A percentile compares a stretch with the other conserved stretches of the same genome.
Conservation (phyloP, 2,797 vertebrate species). For the Coregonus suidteri region DNA sequence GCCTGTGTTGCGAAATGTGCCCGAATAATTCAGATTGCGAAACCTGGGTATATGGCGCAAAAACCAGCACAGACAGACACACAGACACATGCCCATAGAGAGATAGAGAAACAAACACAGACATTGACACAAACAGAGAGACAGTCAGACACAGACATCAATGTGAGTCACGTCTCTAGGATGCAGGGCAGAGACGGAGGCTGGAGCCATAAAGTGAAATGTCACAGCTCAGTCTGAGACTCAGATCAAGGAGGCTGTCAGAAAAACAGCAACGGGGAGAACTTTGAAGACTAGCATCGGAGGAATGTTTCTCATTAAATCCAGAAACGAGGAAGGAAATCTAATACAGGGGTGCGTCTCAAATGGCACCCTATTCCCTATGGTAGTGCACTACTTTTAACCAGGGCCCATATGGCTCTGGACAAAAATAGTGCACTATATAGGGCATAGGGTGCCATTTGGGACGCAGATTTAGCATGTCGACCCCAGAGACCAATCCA, state of each 20-base stretch:
- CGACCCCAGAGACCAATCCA: constrained; percentile 39
- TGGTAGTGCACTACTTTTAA: not conserved
- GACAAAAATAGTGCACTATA: not conserved
- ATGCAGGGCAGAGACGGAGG: constrained; percentile 39
- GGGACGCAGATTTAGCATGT: not conserved
- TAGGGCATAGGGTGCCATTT: not conserved
- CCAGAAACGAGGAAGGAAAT: not conserved
- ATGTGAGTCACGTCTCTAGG: constrained; percentile 50
- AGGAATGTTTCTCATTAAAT: constrained; percentile 59
- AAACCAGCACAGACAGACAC: not conserved
- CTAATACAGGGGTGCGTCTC: not conserved
- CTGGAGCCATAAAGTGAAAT: constrained; percentile 33
- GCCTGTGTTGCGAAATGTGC: not conserved
- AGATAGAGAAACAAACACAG: constrained; percentile 8
- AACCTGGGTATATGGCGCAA: not conserved
- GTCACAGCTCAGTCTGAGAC: constrained; percentile 59
- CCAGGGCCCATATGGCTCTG: not conserved
- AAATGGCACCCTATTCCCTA: not conserved
- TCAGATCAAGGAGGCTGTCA: constrained; percentile 62
- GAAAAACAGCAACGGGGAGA: constrained; percentile 58
- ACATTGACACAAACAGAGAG: not conserved
- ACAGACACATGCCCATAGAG: constrained; percentile 1
- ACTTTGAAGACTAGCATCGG: constrained; percentile 59
- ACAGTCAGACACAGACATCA: constrained; percentile 20
- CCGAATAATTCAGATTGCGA: not conserved